phyloP scores from a whole-genome alignment of 2,888 invertebrate species.

The Taphrorychus bicolor region DNA sequence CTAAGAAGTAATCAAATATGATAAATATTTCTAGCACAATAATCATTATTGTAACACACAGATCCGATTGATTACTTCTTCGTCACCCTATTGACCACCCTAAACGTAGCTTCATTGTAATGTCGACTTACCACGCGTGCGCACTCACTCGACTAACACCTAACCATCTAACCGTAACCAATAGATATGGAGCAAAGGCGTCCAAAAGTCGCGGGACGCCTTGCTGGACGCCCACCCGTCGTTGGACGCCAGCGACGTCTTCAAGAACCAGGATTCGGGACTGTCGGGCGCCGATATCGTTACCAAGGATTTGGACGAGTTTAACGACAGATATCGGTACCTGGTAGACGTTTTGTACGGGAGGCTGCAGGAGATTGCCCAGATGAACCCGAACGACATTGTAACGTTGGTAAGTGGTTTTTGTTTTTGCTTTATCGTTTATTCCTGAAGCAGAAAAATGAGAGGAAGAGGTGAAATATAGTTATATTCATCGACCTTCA shows the following conservation, averaged over 20 bases:
- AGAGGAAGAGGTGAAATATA: too few relatives aligned
- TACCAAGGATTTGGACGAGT: conserved; percentile 77
- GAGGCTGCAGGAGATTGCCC: conserved; percentile 71
- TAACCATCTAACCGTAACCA: conserved; percentile 62
- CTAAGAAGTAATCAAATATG: conserved; percentile 32
- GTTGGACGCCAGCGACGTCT: conserved; percentile 66
- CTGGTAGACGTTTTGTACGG: conserved; percentile 74
- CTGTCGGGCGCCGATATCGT: conserved; percentile 74
- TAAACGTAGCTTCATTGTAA: conserved; percentile 37
- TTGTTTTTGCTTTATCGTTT: too few relatives aligned
- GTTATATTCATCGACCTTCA: too few relatives aligned
- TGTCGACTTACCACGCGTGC: conserved; percentile 46
- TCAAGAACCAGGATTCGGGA: conserved; percentile 48
- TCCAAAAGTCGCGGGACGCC: conserved; percentile 83
- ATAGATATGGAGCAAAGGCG: conserved; percentile 86
- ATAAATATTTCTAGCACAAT: too few relatives aligned
- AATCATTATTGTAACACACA: too few relatives aligned
- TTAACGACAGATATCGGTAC: conserved; percentile 81
- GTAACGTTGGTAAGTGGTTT: conserved; percentile 73
- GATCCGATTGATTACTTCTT: conserved; percentile 29
- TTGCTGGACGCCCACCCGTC: conserved; percentile 85
- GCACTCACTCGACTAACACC: conserved; percentile 61
- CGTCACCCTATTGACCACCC: conserved; percentile 11
- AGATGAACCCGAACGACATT: conserved; percentile 74
- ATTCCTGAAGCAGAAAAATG: too few relatives aligned